phyloP scores from a whole-genome alignment of 2,888 invertebrate species.

The Crematogaster levior region DNA sequence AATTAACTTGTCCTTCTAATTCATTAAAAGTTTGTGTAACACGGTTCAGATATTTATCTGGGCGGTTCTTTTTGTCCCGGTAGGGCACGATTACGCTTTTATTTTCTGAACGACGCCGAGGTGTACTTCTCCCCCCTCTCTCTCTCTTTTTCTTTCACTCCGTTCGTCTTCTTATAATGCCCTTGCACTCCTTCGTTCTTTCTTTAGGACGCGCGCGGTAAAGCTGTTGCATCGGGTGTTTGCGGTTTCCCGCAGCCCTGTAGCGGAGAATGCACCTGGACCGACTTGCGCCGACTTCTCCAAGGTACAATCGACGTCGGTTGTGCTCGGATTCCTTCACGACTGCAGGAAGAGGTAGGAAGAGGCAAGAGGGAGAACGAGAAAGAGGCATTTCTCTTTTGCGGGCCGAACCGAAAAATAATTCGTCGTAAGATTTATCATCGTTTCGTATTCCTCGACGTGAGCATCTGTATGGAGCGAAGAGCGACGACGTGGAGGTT shows the following conservation, averaged over 20 bases:
- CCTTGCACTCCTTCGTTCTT: constrained; percentile 4
- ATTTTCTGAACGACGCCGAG: constrained; percentile 51
- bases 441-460: constrained; percentile 7
- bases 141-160: constrained; percentile 2
- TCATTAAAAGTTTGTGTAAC: constrained; percentile 77
- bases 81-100: constrained; percentile 67
- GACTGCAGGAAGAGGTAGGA: constrained; percentile 8
- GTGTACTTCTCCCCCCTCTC: neutral
- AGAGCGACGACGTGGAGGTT: neutral
- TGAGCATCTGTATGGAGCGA: neutral
- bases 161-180: constrained; percentile 29
- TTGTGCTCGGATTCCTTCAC: constrained; percentile 52
- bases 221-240: constrained; percentile 41
- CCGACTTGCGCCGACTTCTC: constrained; percentile 62
- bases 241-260: constrained; percentile 51
- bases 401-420: constrained; percentile 15
- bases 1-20: constrained; percentile 72
- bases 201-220: neutral
- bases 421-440: constrained; percentile 29
- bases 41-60: constrained; percentile 75
- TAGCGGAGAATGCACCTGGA: constrained; percentile 45
- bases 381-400: constrained; percentile 19
- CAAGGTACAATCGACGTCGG: constrained; percentile 60
- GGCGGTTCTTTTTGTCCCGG: constrained; percentile 66
- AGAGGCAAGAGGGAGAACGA: neutral